phyloP scores from a whole-genome alignment of 2,888 invertebrate genomes.

The Trichogramma dendrolimi region DNA sequence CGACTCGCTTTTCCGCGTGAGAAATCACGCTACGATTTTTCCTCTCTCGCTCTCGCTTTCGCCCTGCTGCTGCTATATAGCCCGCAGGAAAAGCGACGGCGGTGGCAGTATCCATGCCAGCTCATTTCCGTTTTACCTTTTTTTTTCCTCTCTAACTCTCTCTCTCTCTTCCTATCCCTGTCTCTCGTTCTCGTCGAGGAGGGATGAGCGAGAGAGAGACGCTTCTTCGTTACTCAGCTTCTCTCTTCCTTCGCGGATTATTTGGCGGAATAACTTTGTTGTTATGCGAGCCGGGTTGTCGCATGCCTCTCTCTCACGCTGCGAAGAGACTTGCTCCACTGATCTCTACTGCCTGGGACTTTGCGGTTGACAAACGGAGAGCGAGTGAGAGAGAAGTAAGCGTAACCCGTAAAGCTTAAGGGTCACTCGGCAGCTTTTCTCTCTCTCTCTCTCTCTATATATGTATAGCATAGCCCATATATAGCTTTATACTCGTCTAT shows the following conservation, averaged over 20 bases:
- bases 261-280: conserved; percentile 16
- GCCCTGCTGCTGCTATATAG: background rate
- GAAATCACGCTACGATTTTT: background rate
- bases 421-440: background rate
- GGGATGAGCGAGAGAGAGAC: no score
- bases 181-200: background rate
- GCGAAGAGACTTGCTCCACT: no score
- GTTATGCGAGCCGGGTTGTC: conserved; percentile 8
- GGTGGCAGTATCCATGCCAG: background rate
- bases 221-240: no score
- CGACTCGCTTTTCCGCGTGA: background rate
- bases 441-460: conserved; percentile 1
- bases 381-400: background rate
- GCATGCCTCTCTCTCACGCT: background rate
- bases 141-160: conserved; percentile 1
- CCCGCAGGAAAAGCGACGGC: background rate
- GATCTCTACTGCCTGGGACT: no score
- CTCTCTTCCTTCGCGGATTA: background rate
- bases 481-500: no score
- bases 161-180: background rate
- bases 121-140: conserved; percentile 17
- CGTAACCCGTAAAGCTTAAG: no score
- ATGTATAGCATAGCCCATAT: background rate
- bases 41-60: background rate
- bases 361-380: conserved; percentile 12